A percentile compares a stretch with the other conserved stretches of the same genome.
phyloP scores from a whole-genome alignment of 1,140 invertebrate species.

The Tetranychus cinnabarinus region DNA sequence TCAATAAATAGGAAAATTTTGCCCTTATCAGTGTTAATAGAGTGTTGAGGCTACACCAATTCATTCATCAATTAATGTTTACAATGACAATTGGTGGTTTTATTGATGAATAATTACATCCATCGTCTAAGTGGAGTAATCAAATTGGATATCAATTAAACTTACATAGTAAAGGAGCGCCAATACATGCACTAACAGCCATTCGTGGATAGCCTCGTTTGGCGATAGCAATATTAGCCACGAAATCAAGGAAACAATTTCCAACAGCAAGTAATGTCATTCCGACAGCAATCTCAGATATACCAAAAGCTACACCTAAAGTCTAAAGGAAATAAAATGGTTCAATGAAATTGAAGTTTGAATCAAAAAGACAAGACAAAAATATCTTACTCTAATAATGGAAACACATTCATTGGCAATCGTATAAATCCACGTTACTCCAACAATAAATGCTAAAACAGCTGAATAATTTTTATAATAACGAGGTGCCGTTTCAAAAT shows the following conservation, averaged over 20 bases:
- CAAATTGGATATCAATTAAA: too few relatives aligned
- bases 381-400: slow-evolving; percentile 23
- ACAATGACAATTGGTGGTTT: too few relatives aligned
- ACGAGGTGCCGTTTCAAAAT: slow-evolving; percentile 1
- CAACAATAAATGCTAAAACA: slow-evolving; percentile 25
- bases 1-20: neutral
- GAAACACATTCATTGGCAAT: slow-evolving; percentile 39
- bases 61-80: too few relatives aligned
- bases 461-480: slow-evolving; percentile 7
- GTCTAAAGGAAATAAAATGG: slow-evolving; percentile 18
- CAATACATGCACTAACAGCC: slow-evolving; percentile 42
- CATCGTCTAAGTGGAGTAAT: too few relatives aligned
- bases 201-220: slow-evolving; percentile 36
- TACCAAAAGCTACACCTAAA: slow-evolving; percentile 31
- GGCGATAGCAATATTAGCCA: slow-evolving; percentile 36
- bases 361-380: neutral
- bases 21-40: too few relatives aligned
- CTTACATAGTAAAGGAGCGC: slow-evolving; percentile 37
- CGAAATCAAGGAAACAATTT: slow-evolving; percentile 39
- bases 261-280: slow-evolving; percentile 43
- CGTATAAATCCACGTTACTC: slow-evolving; percentile 39
- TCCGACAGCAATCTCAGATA: slow-evolving; percentile 37
- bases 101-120: too few relatives aligned
- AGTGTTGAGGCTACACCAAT: too few relatives aligned
- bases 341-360: slow-evolving; percentile 1